Evolutionary conservation across 2,797 vertebrate species (phyloP).

Genomic region (Heteromormyrus szaboi): DNA sequence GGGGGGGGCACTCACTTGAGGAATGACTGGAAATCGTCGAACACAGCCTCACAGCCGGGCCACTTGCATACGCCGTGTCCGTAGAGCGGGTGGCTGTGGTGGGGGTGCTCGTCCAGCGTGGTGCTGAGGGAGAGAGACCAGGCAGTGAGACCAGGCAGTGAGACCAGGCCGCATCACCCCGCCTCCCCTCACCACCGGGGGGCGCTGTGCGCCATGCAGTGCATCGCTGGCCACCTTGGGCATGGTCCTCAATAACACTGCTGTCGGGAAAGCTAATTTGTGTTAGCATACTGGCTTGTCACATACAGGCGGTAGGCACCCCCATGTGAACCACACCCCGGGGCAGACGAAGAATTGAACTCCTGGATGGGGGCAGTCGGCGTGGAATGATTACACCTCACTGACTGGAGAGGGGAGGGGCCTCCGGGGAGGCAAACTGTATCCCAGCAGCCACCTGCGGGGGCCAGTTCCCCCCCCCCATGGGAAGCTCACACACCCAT

Average conservation of each 20-base stretch:
- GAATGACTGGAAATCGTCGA: conserved; percentile 95
- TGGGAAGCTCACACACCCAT: conserved; percentile 50
- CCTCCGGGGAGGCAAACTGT: conserved; percentile 58
- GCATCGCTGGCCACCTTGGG: not conserved
- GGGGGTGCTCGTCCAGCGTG: conserved; percentile 78
- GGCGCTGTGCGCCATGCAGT: not conserved
- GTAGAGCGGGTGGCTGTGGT: conserved; percentile 88
- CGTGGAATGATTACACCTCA: conserved; percentile 74
- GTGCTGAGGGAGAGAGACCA: conserved; percentile 56
- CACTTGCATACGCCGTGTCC: conserved; percentile 98
- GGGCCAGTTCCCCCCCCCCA: conserved; percentile 33
- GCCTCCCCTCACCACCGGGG: not conserved
- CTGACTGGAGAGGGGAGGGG: conserved; percentile 51
- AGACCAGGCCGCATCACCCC: not conserved
- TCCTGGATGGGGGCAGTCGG: conserved; percentile 63
- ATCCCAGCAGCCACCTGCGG: conserved; percentile 60
- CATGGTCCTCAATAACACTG: not conserved
- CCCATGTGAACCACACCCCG: not conserved
- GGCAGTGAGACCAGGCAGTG: not conserved
- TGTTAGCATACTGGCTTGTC: not conserved
- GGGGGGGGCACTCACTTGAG: conserved; percentile 79
- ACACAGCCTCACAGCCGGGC: conserved; percentile 96
- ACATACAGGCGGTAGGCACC: not conserved
- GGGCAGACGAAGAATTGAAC: conserved; percentile 44
- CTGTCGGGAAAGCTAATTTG: not conserved